Percentiles rank a stretch among this genome's conserved stretches.
Conservation (phyloP, 2,113 vertebrate genomes). For the Nycticebus coucang region DNA sequence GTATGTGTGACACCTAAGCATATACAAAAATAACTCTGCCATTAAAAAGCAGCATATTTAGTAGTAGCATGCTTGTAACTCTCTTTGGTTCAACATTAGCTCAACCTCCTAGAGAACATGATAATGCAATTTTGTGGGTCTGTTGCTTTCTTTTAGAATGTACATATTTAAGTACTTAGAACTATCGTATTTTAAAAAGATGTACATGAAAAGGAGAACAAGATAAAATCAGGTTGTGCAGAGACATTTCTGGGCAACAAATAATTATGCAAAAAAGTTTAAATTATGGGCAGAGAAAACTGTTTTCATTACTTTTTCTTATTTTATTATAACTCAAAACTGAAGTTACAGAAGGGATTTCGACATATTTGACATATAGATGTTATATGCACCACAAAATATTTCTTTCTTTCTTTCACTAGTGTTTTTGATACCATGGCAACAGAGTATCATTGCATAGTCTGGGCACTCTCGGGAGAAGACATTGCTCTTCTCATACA, state of each 20-base stretch:
- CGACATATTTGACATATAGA: not conserved
- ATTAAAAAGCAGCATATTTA: not conserved
- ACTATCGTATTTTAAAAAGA: not conserved
- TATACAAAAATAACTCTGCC: not conserved
- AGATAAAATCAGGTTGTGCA: not conserved
- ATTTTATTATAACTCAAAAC: not conserved
- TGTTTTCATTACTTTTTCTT: not conserved
- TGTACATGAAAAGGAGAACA: not conserved
- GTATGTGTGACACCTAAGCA: not conserved
- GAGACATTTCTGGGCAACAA: slow-evolving; percentile 8
- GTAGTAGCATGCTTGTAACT: not conserved
- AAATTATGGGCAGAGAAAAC: not conserved
- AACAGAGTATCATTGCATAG: slow-evolving; percentile 4
- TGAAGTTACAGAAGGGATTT: not conserved
- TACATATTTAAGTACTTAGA: not conserved
- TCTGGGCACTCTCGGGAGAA: not conserved
- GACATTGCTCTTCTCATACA: not conserved
- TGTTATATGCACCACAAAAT: not conserved
- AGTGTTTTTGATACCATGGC: slow-evolving; percentile 37
- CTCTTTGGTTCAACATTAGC: not conserved
- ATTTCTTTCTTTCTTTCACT: not conserved
- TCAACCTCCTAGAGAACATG: not conserved
- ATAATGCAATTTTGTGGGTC: not conserved
- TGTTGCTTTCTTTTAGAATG: not conserved
- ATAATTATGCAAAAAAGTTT: not conserved